A percentile compares a stretch with the other conserved stretches of the same genome.
These are phyloP conservation scores for Melanotaenia parkinsoni DNA, from an alignment of 2,797 vertebrate genomes.

Conservation along the genomic window DNA sequence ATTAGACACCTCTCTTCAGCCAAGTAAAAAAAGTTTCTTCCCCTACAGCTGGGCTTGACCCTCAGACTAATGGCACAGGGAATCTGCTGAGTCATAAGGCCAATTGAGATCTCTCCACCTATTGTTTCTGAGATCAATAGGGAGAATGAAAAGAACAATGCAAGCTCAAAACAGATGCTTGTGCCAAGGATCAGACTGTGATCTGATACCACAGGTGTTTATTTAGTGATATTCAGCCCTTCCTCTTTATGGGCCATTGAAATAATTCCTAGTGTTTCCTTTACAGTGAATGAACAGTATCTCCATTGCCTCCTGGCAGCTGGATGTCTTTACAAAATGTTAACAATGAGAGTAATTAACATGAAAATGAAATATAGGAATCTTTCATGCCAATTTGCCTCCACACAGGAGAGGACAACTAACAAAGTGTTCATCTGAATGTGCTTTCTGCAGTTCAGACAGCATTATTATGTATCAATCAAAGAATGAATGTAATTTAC, in stretches of 20 bases:
- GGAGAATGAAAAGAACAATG: slow-evolving; percentile 60
- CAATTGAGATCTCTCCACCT: slow-evolving; percentile 49
- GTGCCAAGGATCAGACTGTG: slow-evolving; percentile 28
- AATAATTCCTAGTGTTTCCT: slow-evolving; percentile 4
- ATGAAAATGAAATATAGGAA: slow-evolving; percentile 5
- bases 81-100: slow-evolving; percentile 71
- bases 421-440: background rate
- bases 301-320: slow-evolving; percentile 8
- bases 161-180: slow-evolving; percentile 36
- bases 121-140: slow-evolving; percentile 70
- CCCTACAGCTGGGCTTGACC: slow-evolving; percentile 33
- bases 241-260: background rate
- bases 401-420: background rate
- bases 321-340: background rate
- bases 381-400: background rate
- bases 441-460: background rate
- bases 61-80: slow-evolving; percentile 51
- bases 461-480: background rate
- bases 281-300: background rate
- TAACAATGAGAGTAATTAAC: background rate
- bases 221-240: background rate
- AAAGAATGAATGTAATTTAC: background rate
- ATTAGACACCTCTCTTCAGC: slow-evolving; percentile 37
- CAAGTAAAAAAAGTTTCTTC: slow-evolving; percentile 32
- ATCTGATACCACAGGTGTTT: slow-evolving; percentile 11